Percentiles rank a stretch among this genome's conserved stretches.
These are phyloP conservation scores for Bergia sp. DNA, from an alignment of 92 coral and sea anemone genomes.

Conservation along the genomic window DNA sequence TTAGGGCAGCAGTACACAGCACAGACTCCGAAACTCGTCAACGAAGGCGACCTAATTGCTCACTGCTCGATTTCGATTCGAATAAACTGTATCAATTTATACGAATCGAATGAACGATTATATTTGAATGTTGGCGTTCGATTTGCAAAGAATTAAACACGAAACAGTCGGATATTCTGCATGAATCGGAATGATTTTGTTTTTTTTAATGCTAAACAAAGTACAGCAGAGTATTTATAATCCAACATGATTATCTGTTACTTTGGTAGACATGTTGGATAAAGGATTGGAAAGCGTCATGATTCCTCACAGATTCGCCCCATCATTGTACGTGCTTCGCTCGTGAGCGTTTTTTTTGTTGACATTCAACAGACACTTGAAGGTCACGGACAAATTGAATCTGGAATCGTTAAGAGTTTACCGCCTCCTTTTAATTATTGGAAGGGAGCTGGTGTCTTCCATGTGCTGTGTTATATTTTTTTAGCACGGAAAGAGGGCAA, in stretches of 20 bases:
- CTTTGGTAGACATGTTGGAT: neutral
- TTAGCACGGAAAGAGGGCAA: neutral
- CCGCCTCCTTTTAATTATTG: neutral
- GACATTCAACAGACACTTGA: neutral
- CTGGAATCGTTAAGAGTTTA: neutral
- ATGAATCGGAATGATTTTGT: neutral
- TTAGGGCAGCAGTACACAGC: neutral
- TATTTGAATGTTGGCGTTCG: constrained; percentile 7
- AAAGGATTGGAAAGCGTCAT: neutral
- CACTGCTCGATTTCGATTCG: neutral
- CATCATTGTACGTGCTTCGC: neutral
- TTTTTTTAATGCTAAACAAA: neutral
- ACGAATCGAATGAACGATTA: neutral
- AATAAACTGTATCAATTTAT: neutral
- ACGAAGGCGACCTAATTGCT: neutral
- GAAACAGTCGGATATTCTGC: neutral
- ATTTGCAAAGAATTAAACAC: neutral
- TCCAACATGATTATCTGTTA: neutral
- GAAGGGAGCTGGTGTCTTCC: neutral
- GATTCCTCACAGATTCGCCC: neutral
- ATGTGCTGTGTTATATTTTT: neutral
- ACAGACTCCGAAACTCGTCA: neutral
- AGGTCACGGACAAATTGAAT: constrained; percentile 12
- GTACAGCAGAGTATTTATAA: neutral
- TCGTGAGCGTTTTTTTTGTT: neutral